These are phyloP conservation scores for Copsychus sechellarum DNA, from an alignment of 2,113 vertebrate species.

Conservation along the genomic window DNA sequence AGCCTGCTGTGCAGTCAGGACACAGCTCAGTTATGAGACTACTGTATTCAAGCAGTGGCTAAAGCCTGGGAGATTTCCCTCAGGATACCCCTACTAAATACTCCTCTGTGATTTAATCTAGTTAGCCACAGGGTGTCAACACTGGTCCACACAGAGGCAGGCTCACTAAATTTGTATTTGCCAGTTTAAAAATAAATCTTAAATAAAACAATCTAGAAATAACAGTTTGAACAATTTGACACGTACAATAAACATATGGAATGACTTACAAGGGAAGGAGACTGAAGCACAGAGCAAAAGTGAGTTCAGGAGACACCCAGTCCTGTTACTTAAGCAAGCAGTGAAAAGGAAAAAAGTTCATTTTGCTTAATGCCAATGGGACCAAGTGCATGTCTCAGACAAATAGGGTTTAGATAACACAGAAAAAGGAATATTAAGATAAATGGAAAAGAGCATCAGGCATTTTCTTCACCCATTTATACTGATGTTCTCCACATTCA, in stretches of 20 bases:
- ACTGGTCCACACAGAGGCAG: constrained; percentile 13
- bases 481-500: neutral
- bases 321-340: constrained; percentile 6
- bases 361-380: neutral
- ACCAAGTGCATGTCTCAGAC: neutral
- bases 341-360: neutral
- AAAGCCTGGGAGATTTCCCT: neutral
- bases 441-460: neutral
- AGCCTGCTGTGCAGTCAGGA: neutral
- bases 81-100: neutral
- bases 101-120: constrained; percentile 11
- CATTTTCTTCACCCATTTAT: neutral
- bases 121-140: constrained; percentile 45
- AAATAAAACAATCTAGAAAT: constrained; percentile 65
- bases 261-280: constrained; percentile 46
- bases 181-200: constrained; percentile 55
- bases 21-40: neutral
- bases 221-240: constrained; percentile 65
- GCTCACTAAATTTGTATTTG: neutral
- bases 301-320: neutral
- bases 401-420: neutral
- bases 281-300: constrained; percentile 5
- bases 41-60: neutral
- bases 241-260: constrained; percentile 50
- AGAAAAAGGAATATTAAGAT: neutral